Percentiles rank a stretch among this genome's conserved stretches.
Evolutionary conservation across 2,797 vertebrate genomes (phyloP).

Genomic region (Eurystomus glaucurus): DNA sequence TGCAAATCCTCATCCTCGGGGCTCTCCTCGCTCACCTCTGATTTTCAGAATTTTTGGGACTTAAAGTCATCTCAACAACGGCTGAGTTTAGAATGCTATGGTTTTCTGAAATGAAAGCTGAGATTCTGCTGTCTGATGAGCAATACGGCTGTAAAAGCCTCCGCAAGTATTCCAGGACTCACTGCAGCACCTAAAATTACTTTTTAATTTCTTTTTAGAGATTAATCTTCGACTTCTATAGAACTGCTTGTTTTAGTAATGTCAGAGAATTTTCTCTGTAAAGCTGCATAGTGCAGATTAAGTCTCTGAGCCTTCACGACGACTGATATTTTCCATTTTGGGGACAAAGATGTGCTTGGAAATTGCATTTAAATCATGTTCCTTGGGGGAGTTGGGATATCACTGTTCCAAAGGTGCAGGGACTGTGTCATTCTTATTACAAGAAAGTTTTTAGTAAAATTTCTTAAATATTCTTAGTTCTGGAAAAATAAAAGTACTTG

Average conservation of each 20-base stretch:
- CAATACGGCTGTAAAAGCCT: not conserved
- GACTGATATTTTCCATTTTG: not conserved
- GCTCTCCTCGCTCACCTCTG: not conserved
- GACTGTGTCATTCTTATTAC: not conserved
- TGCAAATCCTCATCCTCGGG: rapidly evolving
- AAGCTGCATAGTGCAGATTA: not conserved
- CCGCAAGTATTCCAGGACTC: not conserved
- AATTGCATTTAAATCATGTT: not conserved
- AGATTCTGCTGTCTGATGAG: not conserved
- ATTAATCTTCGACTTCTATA: not conserved
- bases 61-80: not conserved
- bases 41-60: not conserved
- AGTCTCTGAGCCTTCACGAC: not conserved
- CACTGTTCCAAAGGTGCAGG: not conserved
- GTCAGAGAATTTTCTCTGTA: not conserved
- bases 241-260: not conserved
- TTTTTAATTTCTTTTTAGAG: conserved; percentile 14
- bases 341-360: not conserved
- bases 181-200: conserved; percentile 15
- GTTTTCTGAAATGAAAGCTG: not conserved
- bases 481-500: not conserved
- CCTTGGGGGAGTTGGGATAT: not conserved
- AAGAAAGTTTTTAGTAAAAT: not conserved
- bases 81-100: not conserved
- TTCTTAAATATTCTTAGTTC: not conserved